Percentiles rank a stretch among this genome's conserved stretches.
Conservation (phyloP, 1,140 invertebrate genomes). For the Bradysia coprophila region DNA sequence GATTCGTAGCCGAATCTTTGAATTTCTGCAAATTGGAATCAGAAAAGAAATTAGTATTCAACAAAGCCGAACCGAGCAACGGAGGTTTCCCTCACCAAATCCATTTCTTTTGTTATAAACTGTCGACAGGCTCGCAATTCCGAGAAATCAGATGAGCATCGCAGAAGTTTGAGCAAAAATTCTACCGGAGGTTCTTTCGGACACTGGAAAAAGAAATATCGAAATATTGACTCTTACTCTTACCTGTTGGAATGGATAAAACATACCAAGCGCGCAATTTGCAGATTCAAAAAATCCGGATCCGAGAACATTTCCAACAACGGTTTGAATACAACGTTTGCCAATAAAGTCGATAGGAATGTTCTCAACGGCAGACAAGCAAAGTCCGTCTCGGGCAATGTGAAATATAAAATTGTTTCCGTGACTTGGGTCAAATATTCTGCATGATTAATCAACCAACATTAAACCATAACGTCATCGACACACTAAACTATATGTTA, state of each 20-base stretch:
- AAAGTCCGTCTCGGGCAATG: conserved; percentile 72
- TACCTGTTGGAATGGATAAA: not conserved
- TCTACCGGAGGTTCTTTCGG: conserved; percentile 28
- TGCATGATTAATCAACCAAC: conserved; percentile 26
- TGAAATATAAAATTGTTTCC: conserved; percentile 67
- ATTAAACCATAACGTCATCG: too few relatives aligned
- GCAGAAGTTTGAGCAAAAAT: conserved; percentile 2
- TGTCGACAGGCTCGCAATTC: conserved; percentile 4
- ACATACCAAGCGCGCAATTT: conserved; percentile 75
- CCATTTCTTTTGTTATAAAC: conserved; percentile 5
- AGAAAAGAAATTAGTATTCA: not conserved
- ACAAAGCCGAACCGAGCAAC: not conserved
- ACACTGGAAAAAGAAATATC: conserved; percentile 24
- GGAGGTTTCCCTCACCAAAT: not conserved
- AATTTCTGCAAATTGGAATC: conserved; percentile 1
- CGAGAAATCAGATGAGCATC: conserved; percentile 2
- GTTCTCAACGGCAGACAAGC: conserved; percentile 60
- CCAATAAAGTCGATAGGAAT: conserved; percentile 59
- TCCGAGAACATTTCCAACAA: conserved; percentile 68
- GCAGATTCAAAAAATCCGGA: conserved; percentile 88
- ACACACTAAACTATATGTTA: too few relatives aligned
- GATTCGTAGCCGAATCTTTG: not conserved
- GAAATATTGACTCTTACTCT: not conserved
- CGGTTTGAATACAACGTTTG: conserved; percentile 60
- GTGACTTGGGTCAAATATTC: conserved; percentile 69